phyloP scores from a whole-genome alignment of 2,797 vertebrate species.

The Gymnodraco acuticeps region DNA sequence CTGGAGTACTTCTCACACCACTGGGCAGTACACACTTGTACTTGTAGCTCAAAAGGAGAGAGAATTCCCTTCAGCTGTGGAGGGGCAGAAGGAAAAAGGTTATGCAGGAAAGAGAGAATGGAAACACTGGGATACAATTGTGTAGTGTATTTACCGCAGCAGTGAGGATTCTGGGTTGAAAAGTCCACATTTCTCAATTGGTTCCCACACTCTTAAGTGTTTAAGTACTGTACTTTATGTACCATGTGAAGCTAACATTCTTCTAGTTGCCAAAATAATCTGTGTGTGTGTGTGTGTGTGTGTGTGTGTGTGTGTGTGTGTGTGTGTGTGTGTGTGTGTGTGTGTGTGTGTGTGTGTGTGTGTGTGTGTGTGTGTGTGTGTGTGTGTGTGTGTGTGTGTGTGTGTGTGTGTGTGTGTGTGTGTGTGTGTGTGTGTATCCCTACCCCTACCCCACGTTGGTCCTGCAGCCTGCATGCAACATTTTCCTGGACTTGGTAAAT shows the following conservation, averaged over 20 bases:
- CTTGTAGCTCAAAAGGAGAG: neutral
- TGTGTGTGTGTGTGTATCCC: constrained; percentile 32
- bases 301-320: constrained; percentile 43
- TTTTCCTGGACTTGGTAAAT: constrained; percentile 47
- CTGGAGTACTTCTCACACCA: too few relatives aligned
- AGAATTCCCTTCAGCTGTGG: too few relatives aligned
- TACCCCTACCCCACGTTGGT: neutral
- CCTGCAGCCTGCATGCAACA: neutral
- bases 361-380: constrained; percentile 36
- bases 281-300: neutral
- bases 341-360: constrained; percentile 31
- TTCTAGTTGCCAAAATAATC: constrained; percentile 15
- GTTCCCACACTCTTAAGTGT: constrained; percentile 21
- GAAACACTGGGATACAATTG: neutral
- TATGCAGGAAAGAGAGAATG: neutral
- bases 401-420: constrained; percentile 20
- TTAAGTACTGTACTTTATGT: constrained; percentile 2
- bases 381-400: constrained; percentile 16
- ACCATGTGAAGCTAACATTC: neutral
- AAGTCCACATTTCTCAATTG: constrained; percentile 23
- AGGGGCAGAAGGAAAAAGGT: neutral
- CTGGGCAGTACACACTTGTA: neutral
- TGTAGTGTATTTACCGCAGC: constrained; percentile 2
- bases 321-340: constrained; percentile 21
- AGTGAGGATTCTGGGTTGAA: neutral